These are phyloP conservation scores for Diloba caeruleocephala DNA, from an alignment of 2,888 invertebrate species.

Conservation along the genomic window DNA sequence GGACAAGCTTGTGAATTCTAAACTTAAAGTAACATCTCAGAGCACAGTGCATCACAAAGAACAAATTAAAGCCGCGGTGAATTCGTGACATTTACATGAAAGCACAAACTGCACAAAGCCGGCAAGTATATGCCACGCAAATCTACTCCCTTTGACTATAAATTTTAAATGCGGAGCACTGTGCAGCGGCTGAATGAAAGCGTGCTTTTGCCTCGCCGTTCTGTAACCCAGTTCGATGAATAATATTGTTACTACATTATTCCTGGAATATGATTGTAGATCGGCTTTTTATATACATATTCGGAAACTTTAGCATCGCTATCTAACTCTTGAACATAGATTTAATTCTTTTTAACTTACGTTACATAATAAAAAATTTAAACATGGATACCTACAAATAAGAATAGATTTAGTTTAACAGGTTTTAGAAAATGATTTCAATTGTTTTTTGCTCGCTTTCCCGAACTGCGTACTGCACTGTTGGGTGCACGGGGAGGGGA, in stretches of 20 bases:
- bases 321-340: too few species aligned
- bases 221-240: slow-evolving; percentile 41
- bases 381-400: too few species aligned
- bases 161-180: slow-evolving; percentile 41
- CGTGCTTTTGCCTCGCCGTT: slow-evolving; percentile 30
- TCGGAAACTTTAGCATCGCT: too few species aligned
- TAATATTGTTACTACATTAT: slow-evolving; percentile 17
- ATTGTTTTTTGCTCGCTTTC: too few species aligned
- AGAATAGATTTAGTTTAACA: not conserved
- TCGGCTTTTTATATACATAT: too few species aligned
- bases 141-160: slow-evolving; percentile 45
- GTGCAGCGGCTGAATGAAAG: slow-evolving; percentile 47
- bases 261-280: slow-evolving; percentile 4
- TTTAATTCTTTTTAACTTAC: too few species aligned
- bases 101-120: slow-evolving; percentile 43
- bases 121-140: slow-evolving; percentile 26
- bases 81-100: slow-evolving; percentile 31
- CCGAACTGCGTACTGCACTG: slow-evolving; percentile 57
- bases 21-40: slow-evolving; percentile 29
- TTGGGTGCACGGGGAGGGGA: slow-evolving; percentile 54
- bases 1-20: slow-evolving; percentile 26
- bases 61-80: slow-evolving; percentile 34
- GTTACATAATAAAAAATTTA: too few species aligned
- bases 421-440: too few species aligned
- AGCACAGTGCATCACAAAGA: slow-evolving; percentile 40